Evolutionary conservation across 2,797 vertebrate species (phyloP).

Genomic region (Pygocentrus nattereri): DNA sequence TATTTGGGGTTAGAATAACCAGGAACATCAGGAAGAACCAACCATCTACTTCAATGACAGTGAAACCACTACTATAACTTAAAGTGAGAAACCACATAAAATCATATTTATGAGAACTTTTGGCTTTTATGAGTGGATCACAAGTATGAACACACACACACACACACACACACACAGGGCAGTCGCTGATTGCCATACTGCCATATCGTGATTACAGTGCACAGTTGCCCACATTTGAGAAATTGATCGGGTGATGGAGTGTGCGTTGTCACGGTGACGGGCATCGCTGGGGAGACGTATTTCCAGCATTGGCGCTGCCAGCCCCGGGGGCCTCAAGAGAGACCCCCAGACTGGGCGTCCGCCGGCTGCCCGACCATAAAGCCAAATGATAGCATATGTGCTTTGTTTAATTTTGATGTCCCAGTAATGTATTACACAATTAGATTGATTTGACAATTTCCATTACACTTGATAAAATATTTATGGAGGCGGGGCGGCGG

Average conservation of each 20-base stretch:
- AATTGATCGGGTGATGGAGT: slow-evolving; percentile 99
- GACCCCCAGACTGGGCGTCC: slow-evolving; percentile 88
- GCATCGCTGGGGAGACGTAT: slow-evolving; percentile 88
- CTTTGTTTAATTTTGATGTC: slow-evolving; percentile 99
- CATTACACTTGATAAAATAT: slow-evolving; percentile 99
- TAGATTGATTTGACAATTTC: slow-evolving; percentile 99
- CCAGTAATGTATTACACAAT: slow-evolving; percentile 99
- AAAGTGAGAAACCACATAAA: too few relatives aligned
- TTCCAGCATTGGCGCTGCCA: slow-evolving; percentile 93
- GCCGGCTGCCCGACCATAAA: slow-evolving; percentile 93
- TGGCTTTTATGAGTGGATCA: neutral
- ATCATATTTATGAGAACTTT: neutral
- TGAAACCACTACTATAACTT: too few relatives aligned
- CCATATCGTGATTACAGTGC: slow-evolving; percentile 98
- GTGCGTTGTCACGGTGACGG: slow-evolving; percentile 85
- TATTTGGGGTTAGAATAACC: too few relatives aligned
- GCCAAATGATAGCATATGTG: slow-evolving; percentile 99
- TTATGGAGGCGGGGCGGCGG: slow-evolving; percentile 94
- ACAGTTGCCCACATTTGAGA: slow-evolving; percentile 99
- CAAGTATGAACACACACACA: neutral
- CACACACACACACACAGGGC: slow-evolving; percentile 27
- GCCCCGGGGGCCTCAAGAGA: slow-evolving; percentile 76
- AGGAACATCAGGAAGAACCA: too few relatives aligned
- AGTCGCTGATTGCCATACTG: slow-evolving; percentile 90
- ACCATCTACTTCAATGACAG: too few relatives aligned